Percentiles rank a stretch among this genome's conserved stretches.
phyloP scores from a whole-genome alignment of 2,113 vertebrate genomes.

The Martes martes region DNA sequence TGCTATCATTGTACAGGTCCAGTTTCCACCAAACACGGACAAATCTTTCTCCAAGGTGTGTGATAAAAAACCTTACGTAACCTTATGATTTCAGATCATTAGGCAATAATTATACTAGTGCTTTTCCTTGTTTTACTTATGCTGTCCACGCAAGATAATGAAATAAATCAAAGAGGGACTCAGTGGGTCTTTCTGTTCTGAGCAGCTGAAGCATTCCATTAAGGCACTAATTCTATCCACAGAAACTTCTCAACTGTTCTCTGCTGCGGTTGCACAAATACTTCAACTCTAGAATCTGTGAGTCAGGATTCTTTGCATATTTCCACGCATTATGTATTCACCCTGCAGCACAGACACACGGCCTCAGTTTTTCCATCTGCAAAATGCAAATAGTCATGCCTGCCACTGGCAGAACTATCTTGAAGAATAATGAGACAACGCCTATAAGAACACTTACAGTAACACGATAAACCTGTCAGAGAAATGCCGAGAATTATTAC shows the following conservation, averaged over 20 bases:
- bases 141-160: neutral
- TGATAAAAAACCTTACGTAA: neutral
- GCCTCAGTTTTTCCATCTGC: slow-evolving; percentile 70
- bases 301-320: neutral
- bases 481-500: slow-evolving; percentile 42
- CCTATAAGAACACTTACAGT: slow-evolving; percentile 16
- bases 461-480: slow-evolving; percentile 52
- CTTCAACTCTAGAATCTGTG: neutral
- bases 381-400: slow-evolving; percentile 51
- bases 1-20: neutral
- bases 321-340: neutral
- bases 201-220: neutral
- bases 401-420: neutral
- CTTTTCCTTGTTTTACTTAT: neutral
- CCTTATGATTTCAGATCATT: neutral
- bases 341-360: neutral
- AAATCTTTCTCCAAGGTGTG: neutral
- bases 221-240: neutral
- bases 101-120: neutral
- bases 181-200: neutral
- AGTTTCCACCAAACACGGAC: neutral
- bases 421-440: slow-evolving; percentile 18
- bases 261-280: neutral
- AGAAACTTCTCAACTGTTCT: neutral
- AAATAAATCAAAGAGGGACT: neutral